Base-by-base conservation (phyloP, 2,888 invertebrate species). In the Celastrina argiolus region DNA sequence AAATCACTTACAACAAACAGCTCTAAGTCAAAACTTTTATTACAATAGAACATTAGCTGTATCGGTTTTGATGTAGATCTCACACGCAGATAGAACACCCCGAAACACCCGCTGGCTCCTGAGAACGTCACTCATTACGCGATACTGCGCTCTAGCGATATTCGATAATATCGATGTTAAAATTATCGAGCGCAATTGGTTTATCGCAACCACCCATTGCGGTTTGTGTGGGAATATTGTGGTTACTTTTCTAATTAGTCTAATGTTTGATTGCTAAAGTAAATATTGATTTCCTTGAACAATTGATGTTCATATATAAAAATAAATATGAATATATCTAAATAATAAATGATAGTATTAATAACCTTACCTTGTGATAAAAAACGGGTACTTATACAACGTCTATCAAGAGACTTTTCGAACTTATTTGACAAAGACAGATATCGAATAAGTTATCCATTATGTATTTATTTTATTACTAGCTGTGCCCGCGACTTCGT, bases 51-150 rank as follows among this genome's bases (percentile, higher is more conserved):
- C 64, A 68, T 72, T 75, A 73, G 75, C 58, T 75, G 76, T 72
- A 81, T 81, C 79, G 80, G 79, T 78, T 81, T 77, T 77, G 80
- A 81, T 78, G 67, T 73, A 80, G 89, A 90, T 90, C 87, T 90
- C 90, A 84, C 90, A 90, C 83, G 83, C 74, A 82, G 90, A 90
- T 90, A 88, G 72, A 73, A 69, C 74, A 84, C 86, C 85, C 82
- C 80, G 75, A 79, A 72, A 73, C 75, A 78, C 87, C 88, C 78
- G 85, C 79, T 78, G 83, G 71, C 78, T 82, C 81, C 81, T 86
- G 88, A 85, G 86, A 88, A 88, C 85, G 79, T 79, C 81, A 83
- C 82, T 88, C 83, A 82, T 87, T 88, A 87, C 77, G 45, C 10
- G 6, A 76, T 76, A 77, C 80, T 74, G 73, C 71, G 81, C n/a